Evolutionary conservation across 2,888 invertebrate species (phyloP).

Genomic region (Lithophane semibrunnea): DNA sequence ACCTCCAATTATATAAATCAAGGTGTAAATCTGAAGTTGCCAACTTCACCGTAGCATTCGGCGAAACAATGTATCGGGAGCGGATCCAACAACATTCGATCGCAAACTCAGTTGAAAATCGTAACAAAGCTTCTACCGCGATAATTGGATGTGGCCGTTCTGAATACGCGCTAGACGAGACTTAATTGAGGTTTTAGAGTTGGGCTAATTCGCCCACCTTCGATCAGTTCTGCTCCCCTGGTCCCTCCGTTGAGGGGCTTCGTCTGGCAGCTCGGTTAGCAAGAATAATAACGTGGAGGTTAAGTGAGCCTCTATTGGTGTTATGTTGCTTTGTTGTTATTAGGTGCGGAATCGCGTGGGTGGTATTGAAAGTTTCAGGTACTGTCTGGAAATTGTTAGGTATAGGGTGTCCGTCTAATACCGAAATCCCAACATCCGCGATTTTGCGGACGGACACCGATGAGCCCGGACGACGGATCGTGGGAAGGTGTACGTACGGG

Average conservation of each 20-base stretch:
- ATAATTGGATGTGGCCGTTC: conserved; percentile 90
- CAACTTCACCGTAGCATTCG: conserved; percentile 69
- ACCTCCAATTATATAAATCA: conserved; percentile 61
- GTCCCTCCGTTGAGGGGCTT: conserved; percentile 80
- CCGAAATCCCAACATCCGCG: too few relatives aligned
- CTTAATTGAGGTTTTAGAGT: conserved; percentile 91
- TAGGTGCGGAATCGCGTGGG: conserved; percentile 28
- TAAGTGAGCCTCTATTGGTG: conserved; percentile 81
- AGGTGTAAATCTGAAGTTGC: conserved; percentile 70
- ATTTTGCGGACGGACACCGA: too few relatives aligned
- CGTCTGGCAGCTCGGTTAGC: conserved; percentile 81
- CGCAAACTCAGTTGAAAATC: conserved; percentile 76
- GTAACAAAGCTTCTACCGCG: conserved; percentile 88
- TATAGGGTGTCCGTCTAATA: background rate
- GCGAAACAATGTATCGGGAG: conserved; percentile 71
- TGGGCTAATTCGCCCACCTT: conserved; percentile 90
- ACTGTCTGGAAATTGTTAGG: conserved; percentile 7
- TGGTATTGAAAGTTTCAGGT: conserved; percentile 36
- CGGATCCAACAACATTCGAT: conserved; percentile 69
- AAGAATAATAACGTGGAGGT: conserved; percentile 82
- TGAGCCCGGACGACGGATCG: too few relatives aligned
- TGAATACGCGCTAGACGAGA: conserved; percentile 89
- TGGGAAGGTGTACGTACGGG: too few relatives aligned
- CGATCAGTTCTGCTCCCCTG: conserved; percentile 82
- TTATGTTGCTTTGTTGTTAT: conserved; percentile 74